Conservation (phyloP, 2,113 vertebrate species). For the Fulica atra region DNA sequence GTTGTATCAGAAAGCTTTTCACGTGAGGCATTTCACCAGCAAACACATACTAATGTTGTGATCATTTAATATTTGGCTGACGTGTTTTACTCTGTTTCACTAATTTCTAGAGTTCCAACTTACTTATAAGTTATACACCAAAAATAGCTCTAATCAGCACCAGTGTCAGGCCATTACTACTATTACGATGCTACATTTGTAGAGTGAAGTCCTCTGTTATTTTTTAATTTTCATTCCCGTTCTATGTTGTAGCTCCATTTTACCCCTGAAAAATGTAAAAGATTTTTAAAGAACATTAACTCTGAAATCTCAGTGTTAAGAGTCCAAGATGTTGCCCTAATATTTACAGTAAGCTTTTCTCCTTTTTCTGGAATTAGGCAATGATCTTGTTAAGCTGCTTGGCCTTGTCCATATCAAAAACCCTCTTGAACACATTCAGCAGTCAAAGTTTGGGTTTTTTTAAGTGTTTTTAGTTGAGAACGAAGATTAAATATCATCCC, state of each 20-base stretch:
- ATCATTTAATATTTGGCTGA: background rate
- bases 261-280: background rate
- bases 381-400: background rate
- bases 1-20: background rate
- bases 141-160: background rate
- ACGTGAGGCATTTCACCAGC: background rate
- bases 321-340: background rate
- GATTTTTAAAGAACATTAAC: background rate
- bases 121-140: background rate
- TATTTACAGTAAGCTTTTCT: background rate
- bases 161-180: background rate
- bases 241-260: background rate
- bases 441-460: background rate
- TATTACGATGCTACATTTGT: background rate
- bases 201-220: background rate
- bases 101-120: background rate
- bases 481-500: background rate
- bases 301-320: background rate
- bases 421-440: background rate
- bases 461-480: background rate
- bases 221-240: background rate
- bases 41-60: background rate
- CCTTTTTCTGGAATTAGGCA: background rate
- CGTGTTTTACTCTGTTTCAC: background rate
- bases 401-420: background rate